A percentile compares a stretch with the other conserved stretches of the same genome.
These are phyloP conservation scores for Drosophila pallidifrons DNA, from an alignment of 1,140 invertebrate genomes.

Conservation along the genomic window DNA sequence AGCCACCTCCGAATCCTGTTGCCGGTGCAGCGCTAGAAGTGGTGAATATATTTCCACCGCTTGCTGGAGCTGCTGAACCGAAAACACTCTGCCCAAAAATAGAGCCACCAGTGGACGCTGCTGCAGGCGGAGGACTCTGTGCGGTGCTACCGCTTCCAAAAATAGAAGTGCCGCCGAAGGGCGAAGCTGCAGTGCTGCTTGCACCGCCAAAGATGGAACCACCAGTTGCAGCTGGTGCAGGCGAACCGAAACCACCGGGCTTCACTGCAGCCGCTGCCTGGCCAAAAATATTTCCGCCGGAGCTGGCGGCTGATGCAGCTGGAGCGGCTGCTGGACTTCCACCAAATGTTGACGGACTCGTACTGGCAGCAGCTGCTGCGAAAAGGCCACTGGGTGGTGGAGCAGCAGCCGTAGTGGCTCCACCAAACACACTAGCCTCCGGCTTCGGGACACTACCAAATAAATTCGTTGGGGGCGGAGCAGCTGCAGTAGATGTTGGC, in stretches of 20 bases:
- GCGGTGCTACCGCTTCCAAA: slow-evolving; percentile 55
- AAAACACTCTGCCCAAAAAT: slow-evolving; percentile 74
- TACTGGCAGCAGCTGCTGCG: slow-evolving; percentile 52
- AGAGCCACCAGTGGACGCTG: slow-evolving; percentile 49
- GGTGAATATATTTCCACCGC: slow-evolving; percentile 62
- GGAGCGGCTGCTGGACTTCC: slow-evolving; percentile 30
- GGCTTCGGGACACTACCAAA: slow-evolving; percentile 76
- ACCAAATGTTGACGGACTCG: slow-evolving; percentile 56
- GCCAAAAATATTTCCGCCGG: slow-evolving; percentile 62
- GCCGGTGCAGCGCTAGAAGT: slow-evolving; percentile 47
- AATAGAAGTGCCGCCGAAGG: slow-evolving; percentile 64
- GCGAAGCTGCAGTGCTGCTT: slow-evolving; percentile 16
- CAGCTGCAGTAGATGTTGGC: slow-evolving; percentile 1
- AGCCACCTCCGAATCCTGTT: slow-evolving; percentile 45
- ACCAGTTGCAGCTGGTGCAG: slow-evolving; percentile 23
- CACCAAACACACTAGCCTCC: slow-evolving; percentile 71
- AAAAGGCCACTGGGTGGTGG: slow-evolving; percentile 65
- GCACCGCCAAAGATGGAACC: slow-evolving; percentile 77
- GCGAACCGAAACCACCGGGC: slow-evolving; percentile 48
- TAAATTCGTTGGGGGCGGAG: slow-evolving; percentile 43
- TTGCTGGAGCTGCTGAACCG: slow-evolving; percentile 41
- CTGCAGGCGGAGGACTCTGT: slow-evolving; percentile 39
- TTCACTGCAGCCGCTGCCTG: slow-evolving; percentile 44
- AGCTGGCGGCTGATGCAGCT: slow-evolving; percentile 23
- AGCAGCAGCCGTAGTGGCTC: slow-evolving; percentile 18